Percentiles rank a stretch among this genome's conserved stretches.
Conservation (phyloP, 2,113 vertebrate genomes). For the Heloderma charlesbogerti region DNA sequence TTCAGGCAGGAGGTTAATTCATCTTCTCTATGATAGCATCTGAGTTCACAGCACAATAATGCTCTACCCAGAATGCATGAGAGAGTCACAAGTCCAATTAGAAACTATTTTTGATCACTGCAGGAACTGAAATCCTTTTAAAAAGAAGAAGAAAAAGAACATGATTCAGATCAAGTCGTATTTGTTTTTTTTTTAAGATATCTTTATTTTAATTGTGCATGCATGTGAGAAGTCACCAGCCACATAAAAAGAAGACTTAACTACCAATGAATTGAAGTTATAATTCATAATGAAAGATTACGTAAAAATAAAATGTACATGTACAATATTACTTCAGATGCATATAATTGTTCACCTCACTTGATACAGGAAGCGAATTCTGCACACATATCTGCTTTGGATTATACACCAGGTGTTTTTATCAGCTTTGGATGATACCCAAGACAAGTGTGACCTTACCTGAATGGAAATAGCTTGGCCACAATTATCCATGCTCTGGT, state of each 20-base stretch:
- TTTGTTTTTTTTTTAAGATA: neutral
- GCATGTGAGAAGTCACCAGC: neutral
- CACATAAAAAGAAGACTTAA: neutral
- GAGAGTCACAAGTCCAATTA: constrained; percentile 3
- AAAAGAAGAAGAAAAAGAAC: neutral
- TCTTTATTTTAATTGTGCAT: neutral
- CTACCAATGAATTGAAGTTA: neutral
- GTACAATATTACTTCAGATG: neutral
- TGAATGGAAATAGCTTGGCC: too few species aligned
- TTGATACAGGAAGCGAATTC: too few species aligned
- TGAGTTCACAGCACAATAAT: constrained; percentile 4
- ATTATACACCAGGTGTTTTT: too few species aligned
- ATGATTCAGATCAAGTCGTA: neutral
- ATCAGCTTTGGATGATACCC: too few species aligned
- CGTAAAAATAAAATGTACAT: neutral
- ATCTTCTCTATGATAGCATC: neutral
- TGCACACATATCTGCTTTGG: too few species aligned
- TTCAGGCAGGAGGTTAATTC: constrained; percentile 3
- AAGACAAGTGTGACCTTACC: too few species aligned
- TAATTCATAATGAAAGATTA: neutral
- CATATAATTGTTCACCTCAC: neutral
- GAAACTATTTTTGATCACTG: constrained; percentile 3
- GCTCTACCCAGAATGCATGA: neutral
- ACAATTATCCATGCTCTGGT: too few species aligned
- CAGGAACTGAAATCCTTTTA: neutral